Evolutionary conservation across 2,113 vertebrate species (phyloP).

Genomic region (Nothoprocta pentlandii): DNA sequence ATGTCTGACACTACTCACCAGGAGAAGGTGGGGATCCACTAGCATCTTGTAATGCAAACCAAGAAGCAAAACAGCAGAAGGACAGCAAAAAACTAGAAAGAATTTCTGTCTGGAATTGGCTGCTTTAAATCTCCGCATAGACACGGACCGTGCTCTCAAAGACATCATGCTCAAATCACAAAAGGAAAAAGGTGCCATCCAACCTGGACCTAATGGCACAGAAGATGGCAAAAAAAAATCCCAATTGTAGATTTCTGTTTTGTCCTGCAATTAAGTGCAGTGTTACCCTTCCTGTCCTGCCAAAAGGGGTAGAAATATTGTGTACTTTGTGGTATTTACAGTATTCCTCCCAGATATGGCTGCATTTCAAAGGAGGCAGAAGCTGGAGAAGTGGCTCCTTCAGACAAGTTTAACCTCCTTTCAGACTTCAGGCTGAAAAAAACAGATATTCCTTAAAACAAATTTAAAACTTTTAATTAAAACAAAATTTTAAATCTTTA

Average conservation of each 20-base stretch:
- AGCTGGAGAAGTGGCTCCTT: conserved; percentile 11
- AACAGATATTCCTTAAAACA: background rate
- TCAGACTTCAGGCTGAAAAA: background rate
- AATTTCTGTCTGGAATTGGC: conserved; percentile 35
- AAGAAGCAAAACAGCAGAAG: conserved; percentile 51
- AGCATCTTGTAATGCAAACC: conserved; percentile 30
- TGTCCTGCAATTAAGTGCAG: conserved; percentile 44
- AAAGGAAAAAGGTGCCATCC: conserved; percentile 46
- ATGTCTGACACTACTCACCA: background rate
- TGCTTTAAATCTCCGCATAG: background rate
- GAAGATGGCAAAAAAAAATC: conserved; percentile 40
- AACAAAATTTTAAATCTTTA: no score
- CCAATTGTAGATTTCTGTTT: conserved; percentile 64
- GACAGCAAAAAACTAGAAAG: conserved; percentile 41
- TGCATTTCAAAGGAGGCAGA: conserved; percentile 45
- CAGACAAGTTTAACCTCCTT: background rate
- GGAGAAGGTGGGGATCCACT: background rate
- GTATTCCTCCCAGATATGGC: conserved; percentile 49
- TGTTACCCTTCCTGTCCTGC: conserved; percentile 44
- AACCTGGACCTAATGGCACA: conserved; percentile 37
- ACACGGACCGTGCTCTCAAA: background rate
- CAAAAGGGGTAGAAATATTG: conserved; percentile 35
- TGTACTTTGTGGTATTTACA: conserved; percentile 56
- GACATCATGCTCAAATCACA: accelerated
- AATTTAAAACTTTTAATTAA: background rate